A percentile compares a stretch with the other conserved stretches of the same genome.
Conservation (phyloP, 92 coral and sea anemone species). For the Galaxea fascicularis region DNA sequence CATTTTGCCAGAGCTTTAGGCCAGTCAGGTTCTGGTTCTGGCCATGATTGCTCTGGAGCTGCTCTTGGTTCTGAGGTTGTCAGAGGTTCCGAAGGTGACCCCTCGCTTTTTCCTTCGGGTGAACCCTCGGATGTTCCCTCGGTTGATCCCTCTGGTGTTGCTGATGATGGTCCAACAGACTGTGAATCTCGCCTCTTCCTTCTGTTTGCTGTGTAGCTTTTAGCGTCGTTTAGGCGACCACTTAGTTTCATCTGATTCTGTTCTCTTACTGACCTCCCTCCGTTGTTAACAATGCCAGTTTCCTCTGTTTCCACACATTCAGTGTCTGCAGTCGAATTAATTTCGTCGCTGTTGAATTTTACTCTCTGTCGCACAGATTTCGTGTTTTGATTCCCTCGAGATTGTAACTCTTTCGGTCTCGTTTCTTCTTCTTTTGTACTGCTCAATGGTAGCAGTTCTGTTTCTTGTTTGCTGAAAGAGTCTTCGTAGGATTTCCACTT, state of each 20-base stretch:
- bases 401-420: neutral
- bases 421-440: no score
- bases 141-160: conserved; percentile 47
- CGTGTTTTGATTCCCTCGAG: neutral
- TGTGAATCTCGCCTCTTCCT: conserved; percentile 29
- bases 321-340: conserved; percentile 16
- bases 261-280: neutral
- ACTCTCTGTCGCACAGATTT: neutral
- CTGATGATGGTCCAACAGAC: conserved; percentile 5
- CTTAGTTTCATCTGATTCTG: neutral
- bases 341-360: conserved; percentile 15
- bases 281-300: neutral
- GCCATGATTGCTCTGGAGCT: conserved; percentile 80
- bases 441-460: neutral
- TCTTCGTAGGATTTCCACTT: neutral
- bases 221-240: neutral
- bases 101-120: conserved; percentile 62
- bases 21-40: conserved; percentile 99
- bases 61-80: conserved; percentile 77
- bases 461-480: neutral
- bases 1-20: conserved; percentile 72
- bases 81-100: conserved; percentile 25
- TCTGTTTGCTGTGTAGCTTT: conserved; percentile 1
- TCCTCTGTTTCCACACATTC: neutral
- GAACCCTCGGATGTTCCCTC: conserved; percentile 55